Base-by-base conservation (phyloP, 2,113 vertebrate genomes). In the sheep (Ovis aries) region DNA sequence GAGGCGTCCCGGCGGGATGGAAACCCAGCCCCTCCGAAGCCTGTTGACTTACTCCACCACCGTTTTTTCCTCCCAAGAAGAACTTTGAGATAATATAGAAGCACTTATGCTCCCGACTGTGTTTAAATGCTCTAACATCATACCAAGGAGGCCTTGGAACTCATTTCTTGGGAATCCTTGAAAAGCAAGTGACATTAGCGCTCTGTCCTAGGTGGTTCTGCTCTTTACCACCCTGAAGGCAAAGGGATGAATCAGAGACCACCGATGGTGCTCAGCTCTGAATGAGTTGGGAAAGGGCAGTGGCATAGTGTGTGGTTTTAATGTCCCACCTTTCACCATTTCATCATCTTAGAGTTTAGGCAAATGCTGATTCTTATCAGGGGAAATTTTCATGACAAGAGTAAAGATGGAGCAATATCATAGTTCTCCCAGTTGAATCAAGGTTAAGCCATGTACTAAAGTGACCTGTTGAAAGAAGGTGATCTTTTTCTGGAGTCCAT, bases 391-490 rank as follows among this genome's bases (percentile, higher is more conserved):
- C 92, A 52, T 11, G 21, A 43, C 43, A 53, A 71, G 43, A n/a
- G 36, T 74, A 90, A 45, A 55, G 50, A 57, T 88, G 33, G 67
- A 31, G 59, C 55, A 60, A 2, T 90, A 91, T 45, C 6, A 1
- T 93, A 96, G 33, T 16, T 81, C 92, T 86, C 48, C 59, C 45
- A 21, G 3, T 60, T 93, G 31, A 4, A 77, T 97, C 90, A 52
- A 71, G 83, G 89, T 96, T 98, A 97, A 88, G 90, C 94, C 52
- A 19, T 77, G 50, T 59, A 62, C 50, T 52, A 74, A 92, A 92
- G 89, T 40, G 31, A 98, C 59, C 96, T 29, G 7, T 62, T 64
- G 77, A 91, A 52, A 90, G 64, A 86, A 57, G 31, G 3, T 19
- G 3, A 12, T 78, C 89, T 93, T 89, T 82, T 33, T 93, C n/a